A percentile compares a stretch with the other conserved stretches of the same genome.
Evolutionary conservation across 2,797 vertebrate species (phyloP).

Genomic region (Crocidura indochinensis): DNA sequence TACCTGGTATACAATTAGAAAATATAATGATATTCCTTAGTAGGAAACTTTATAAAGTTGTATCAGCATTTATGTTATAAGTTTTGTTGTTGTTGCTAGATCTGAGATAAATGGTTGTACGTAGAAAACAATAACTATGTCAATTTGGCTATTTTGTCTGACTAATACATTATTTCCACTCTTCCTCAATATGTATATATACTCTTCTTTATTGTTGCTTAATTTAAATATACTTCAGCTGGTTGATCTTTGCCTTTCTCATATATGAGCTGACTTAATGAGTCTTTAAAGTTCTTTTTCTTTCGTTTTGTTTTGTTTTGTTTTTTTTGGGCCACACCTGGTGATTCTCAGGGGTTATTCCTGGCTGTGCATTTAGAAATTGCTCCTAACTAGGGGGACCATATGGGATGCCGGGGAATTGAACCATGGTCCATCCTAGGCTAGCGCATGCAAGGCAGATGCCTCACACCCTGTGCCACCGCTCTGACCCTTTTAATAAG

Average conservation of each 20-base stretch:
- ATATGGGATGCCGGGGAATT: too few species aligned
- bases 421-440: too few species aligned
- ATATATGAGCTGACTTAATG: background rate
- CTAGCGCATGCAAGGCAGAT: too few species aligned
- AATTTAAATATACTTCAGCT: conserved; percentile 46
- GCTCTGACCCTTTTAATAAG: background rate
- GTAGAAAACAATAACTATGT: background rate
- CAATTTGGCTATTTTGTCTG: conserved; percentile 72
- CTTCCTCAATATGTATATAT: conserved; percentile 57
- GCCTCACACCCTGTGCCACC: too few species aligned
- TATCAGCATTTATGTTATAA: conserved; percentile 79
- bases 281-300: background rate
- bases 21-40: conserved; percentile 79
- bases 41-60: conserved; percentile 78
- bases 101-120: background rate
- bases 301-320: too few species aligned
- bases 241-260: conserved; percentile 43
- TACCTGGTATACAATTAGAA: conserved; percentile 81
- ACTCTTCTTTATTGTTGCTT: conserved; percentile 54
- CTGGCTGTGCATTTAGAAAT: too few species aligned
- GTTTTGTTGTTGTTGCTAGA: conserved; percentile 55
- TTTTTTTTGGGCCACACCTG: too few species aligned
- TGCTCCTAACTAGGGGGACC: too few species aligned
- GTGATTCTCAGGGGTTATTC: too few species aligned
- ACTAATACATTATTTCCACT: conserved; percentile 67